Percentiles rank a stretch among this genome's conserved stretches.
Conservation (phyloP, 1,140 invertebrate genomes). For the Aphaenogaster floridana region DNA sequence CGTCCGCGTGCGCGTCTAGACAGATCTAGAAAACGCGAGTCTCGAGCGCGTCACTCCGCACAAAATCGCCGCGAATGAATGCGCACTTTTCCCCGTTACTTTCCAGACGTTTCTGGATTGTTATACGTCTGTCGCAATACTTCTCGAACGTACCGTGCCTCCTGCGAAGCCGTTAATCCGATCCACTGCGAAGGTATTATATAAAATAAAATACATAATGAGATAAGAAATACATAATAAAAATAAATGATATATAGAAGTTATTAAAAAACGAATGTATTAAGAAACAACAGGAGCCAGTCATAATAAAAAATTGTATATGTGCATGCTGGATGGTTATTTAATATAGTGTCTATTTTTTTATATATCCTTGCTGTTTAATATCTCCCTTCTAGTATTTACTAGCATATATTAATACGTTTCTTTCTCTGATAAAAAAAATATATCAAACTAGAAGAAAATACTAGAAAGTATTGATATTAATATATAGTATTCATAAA, state of each 20-base stretch:
- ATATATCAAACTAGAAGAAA: no score
- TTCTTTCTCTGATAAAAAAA: no score
- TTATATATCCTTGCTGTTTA: neutral
- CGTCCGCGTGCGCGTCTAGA: neutral
- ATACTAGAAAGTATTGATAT: no score
- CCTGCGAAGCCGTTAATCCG: neutral
- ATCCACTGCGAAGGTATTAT: neutral
- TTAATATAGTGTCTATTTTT: neutral
- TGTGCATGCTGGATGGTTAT: neutral
- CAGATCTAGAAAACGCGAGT: constrained; percentile 11
- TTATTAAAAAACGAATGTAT: neutral
- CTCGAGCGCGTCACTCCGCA: neutral
- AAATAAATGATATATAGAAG: neutral
- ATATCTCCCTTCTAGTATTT: neutral
- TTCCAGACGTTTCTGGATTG: constrained; percentile 40
- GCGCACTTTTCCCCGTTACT: constrained; percentile 33
- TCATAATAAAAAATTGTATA: neutral
- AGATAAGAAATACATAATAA: neutral
- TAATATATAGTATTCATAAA: no score
- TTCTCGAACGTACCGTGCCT: neutral
- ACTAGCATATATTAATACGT: neutral
- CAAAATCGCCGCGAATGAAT: constrained; percentile 32
- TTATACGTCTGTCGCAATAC: neutral
- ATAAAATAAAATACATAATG: neutral
- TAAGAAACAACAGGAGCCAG: neutral